Conservation (phyloP, 2,113 vertebrate genomes). For the Gnathonemus longibarbis region DNA sequence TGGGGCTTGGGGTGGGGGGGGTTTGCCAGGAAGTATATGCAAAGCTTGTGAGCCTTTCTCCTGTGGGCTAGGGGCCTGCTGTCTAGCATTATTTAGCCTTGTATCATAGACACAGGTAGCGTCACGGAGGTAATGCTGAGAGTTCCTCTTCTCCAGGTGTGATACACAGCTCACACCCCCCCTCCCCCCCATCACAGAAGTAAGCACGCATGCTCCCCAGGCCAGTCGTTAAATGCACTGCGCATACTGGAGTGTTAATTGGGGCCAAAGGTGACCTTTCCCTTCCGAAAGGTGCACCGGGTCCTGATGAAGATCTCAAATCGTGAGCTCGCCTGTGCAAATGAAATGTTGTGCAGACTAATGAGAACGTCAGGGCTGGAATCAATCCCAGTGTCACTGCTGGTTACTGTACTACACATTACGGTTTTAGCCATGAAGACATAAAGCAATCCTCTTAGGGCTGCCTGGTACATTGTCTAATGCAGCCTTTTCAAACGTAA, state of each 20-base stretch:
- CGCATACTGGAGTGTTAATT: background rate
- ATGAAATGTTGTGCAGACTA: background rate
- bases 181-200: background rate
- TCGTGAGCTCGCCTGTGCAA: background rate
- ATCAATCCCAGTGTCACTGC: background rate
- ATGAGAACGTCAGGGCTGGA: slow-evolving; percentile 17
- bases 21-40: background rate
- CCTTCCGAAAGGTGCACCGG: slow-evolving; percentile 19
- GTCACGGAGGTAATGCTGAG: background rate
- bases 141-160: background rate
- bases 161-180: no score
- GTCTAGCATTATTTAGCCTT: background rate
- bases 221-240: background rate
- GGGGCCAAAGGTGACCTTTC: slow-evolving; percentile 37
- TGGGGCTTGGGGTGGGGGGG: background rate
- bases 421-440: background rate
- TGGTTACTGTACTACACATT: background rate
- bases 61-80: background rate
- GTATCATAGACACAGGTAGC: background rate
- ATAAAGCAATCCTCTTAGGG: background rate
- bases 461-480: background rate
- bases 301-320: background rate
- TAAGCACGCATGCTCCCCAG: background rate
- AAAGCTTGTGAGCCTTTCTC: background rate
- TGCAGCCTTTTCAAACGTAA: background rate